A percentile compares a stretch with the other conserved stretches of the same genome.
phyloP scores from a whole-genome alignment of 2,797 vertebrate genomes.

The Anabacerthia variegaticeps region DNA sequence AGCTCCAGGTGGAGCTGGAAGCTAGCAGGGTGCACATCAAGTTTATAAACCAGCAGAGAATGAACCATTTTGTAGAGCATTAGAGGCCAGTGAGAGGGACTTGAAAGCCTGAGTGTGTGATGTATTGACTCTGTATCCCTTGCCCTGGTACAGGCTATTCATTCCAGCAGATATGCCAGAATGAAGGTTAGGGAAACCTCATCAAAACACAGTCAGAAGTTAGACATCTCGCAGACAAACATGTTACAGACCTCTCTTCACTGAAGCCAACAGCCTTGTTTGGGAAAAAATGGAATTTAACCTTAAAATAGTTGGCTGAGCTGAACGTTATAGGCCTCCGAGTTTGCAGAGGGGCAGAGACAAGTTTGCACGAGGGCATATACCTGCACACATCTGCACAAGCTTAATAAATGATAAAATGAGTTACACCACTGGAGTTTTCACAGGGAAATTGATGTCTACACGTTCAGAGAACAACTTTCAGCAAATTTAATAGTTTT shows the following conservation, averaged over 20 bases:
- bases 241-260: background rate
- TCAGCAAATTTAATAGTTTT: accelerated
- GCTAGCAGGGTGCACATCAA: background rate
- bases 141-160: background rate
- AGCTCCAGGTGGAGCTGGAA: background rate
- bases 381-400: accelerated
- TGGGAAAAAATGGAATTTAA: background rate
- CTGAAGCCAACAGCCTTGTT: background rate
- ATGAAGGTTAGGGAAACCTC: background rate
- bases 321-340: accelerated
- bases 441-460: background rate
- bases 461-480: background rate
- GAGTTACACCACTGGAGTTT: background rate
- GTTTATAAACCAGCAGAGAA: background rate
- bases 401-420: too few species aligned
- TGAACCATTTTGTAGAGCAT: background rate
- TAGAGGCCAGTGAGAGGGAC: background rate
- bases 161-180: background rate
- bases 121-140: background rate
- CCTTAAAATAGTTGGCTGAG: background rate
- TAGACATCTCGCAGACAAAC: background rate
- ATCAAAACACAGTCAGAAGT: background rate
- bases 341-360: background rate
- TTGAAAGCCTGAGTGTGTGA: background rate
- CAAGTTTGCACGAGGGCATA: accelerated